Base-by-base conservation (phyloP, 2,888 invertebrate genomes). In the Lampropteryx suffumata region DNA sequence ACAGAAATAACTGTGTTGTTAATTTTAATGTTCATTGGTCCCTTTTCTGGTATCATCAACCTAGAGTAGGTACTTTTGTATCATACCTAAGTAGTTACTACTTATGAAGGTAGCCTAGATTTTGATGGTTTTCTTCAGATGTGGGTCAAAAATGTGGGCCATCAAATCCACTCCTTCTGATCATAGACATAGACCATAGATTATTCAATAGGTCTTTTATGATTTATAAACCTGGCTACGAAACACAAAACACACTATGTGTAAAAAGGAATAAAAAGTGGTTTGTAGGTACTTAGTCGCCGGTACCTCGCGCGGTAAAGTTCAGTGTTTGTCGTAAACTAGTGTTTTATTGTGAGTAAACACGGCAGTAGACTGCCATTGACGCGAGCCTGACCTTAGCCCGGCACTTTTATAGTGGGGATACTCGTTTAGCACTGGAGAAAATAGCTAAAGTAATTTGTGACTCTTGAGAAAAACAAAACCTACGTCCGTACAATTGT, bases 341-440 rank as follows among this genome's bases (percentile, higher is more conserved):
- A 67, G 59, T 65, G 68, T 74, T 79, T 79, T 81, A 81, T 76
- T 73, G 76, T 71, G 67, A 69, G 72, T 82, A 79, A 79, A 79
- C 74, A 74, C 67, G 64, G 62, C 62, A 61, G 59, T 59, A 76
- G 74, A 71, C 71, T 67, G 53, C 64, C 76, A 77, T 79, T 79
- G 79, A 80, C 72, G 76, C 64, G 61, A 56, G 61, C 68, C 57
- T 63, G 63, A 58, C 69, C 65, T 67, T 66, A 64, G 35, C 28
- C 46, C 65, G 69, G 60, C 55, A 71, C 64, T 74, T 71, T 71
- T 72, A 74, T 69, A 63, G 64, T 48, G 39, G 6, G 46, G 28
- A 39, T 41, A 36, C 48, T 30, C 26, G 35, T 47, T 40, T 40
- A 47, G 57, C 59, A 53, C 57, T 45, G 48, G 43, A 14, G 13